Evolutionary conservation across 1,140 invertebrate species (phyloP), one percentile per base, ranked within the genome.

Genomic region (Heliconius hermathena): DNA sequence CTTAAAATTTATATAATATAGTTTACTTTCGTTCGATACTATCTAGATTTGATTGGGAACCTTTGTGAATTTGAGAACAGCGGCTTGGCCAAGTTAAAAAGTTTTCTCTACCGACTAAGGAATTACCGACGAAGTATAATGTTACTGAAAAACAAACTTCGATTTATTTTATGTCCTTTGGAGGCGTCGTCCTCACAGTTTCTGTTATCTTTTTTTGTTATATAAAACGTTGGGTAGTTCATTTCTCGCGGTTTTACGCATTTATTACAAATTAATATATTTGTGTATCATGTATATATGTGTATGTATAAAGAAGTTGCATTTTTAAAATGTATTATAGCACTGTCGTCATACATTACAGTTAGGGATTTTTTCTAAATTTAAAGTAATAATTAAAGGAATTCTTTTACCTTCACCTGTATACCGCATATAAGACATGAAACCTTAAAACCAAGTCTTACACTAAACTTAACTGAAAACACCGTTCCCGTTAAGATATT

Each of bases 51-150:
- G 74, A 76, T 71, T 46, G 38, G 71, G 52, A 73, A 78, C n/a
- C 77, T 78, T 78, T 73, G 77, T 78, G 77, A 78, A 78, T 78
- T 60, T 73, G 52, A 78, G 71, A 78, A 71, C 36, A 78, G 77
- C 36, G 33, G 26, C 26, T 46, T 26, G 71, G 54, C 71, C 22
- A 78, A 78, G 77, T 78, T 78, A 78, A 78, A 76, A 78, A 78
- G 71, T 78, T 77, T 46, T 22, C 72, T 74, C 71, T 73, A 18
- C 77, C 71, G 77, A 73, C 46, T 60, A 57, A 71, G 29, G 36
- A 72, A 72, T 73, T 72, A 78, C 66, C 77, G 73, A 78, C 74
- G 71, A 78, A 73, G 71, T 66, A 78, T 78, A 60, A 78, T 78
- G 77, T 76, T 76, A 16, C 77, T 72, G 77, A 78, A 78, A 78